A percentile compares a stretch with the other conserved stretches of the same genome.
Evolutionary conservation across 1,140 invertebrate species (phyloP).

Genomic region (Trichonephila clavata): DNA sequence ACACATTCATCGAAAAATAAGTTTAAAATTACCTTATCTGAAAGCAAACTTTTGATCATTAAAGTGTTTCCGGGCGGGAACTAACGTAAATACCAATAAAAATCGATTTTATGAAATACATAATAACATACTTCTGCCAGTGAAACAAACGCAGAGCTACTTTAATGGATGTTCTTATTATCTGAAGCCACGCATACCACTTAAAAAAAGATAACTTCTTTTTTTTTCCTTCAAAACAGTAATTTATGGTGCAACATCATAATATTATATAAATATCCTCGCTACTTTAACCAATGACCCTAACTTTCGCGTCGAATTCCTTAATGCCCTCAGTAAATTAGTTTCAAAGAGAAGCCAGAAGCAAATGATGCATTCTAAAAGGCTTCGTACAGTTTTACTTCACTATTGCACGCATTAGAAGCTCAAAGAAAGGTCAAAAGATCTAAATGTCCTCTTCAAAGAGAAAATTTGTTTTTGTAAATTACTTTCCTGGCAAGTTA

Average conservation of each 20-base stretch:
- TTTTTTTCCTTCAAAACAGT: background rate
- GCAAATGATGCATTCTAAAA: background rate
- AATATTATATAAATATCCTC: background rate
- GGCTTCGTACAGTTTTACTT: background rate
- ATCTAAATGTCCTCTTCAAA: background rate
- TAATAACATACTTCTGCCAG: no score
- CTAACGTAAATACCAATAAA: no score
- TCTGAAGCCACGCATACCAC: background rate
- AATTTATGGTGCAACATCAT: background rate
- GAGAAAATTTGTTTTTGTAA: background rate
- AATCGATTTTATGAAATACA: no score
- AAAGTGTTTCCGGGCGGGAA: no score
- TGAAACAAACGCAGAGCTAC: background rate
- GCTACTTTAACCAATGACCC: background rate
- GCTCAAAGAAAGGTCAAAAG: background rate
- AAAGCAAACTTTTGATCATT: no score
- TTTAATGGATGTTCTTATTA: background rate
- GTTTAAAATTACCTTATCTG: no score
- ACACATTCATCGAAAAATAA: no score
- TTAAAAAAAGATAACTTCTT: background rate
- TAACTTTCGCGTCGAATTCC: background rate
- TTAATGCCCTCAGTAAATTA: background rate
- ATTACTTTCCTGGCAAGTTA: background rate
- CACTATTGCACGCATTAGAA: background rate
- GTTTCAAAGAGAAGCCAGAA: constrained; percentile 4